Conservation (phyloP, 1,140 invertebrate species). For the Heliconius hermathena region DNA sequence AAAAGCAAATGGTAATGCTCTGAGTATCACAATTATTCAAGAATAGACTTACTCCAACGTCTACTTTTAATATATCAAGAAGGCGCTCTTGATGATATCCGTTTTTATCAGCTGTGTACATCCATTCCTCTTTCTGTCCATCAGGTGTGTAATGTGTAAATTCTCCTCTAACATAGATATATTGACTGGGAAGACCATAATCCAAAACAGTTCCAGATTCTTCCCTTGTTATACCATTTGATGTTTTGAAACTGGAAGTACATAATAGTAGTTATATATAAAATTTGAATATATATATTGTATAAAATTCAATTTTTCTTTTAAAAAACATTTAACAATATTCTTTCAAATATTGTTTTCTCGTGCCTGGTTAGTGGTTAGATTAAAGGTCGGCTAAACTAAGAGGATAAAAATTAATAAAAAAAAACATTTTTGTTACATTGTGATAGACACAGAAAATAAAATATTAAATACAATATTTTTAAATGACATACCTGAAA, state of each 20-base stretch:
- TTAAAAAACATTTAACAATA: neutral
- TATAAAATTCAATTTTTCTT: neutral
- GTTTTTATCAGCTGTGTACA: conserved; percentile 51
- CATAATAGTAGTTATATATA: neutral
- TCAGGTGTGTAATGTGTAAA: conserved; percentile 44
- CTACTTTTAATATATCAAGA: neutral
- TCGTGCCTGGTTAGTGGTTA: no score
- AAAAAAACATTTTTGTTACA: neutral
- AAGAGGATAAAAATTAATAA: neutral
- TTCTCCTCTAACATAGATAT: conserved; percentile 42
- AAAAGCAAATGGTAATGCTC: no score
- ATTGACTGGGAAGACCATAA: conserved; percentile 37
- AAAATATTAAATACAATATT: neutral
- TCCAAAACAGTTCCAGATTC: conserved; percentile 48
- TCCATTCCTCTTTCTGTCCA: conserved; percentile 32
- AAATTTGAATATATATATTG: no score
- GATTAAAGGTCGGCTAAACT: no score
- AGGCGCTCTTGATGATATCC: conserved; percentile 39
- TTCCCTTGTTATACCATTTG: conserved; percentile 46
- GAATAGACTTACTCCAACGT: neutral
- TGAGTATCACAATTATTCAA: no score
- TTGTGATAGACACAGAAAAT: no score
- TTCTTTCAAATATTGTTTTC: neutral
- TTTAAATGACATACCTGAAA: conserved; percentile 42
- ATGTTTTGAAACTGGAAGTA: conserved; percentile 43